Evolutionary conservation across 37 sponge, comb jelly and placozoan species (phyloP).

Genomic region (Amphimedon queenslandica): DNA sequence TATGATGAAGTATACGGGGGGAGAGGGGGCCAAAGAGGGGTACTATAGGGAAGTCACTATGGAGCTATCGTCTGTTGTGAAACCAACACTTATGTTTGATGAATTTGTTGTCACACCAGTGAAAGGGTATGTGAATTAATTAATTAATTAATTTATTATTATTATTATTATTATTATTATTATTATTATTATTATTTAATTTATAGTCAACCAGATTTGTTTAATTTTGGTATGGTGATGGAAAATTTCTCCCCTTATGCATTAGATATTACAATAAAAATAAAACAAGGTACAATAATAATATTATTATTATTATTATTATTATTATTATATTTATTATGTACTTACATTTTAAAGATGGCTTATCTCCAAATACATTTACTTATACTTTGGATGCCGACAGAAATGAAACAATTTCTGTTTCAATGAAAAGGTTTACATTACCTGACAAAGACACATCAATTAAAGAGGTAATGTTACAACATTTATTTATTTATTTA

Average conservation of each 20-base stretch:
- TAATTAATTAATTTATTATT: background rate
- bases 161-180: too few relatives aligned
- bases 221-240: constrained; percentile 5
- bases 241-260: constrained; percentile 14
- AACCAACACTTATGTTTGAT: constrained; percentile 50
- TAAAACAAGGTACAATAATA: constrained; percentile 31
- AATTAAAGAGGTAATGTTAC: background rate
- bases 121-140: constrained; percentile 26
- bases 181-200: background rate
- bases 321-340: background rate
- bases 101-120: constrained; percentile 27
- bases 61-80: constrained; percentile 4
- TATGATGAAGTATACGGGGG: constrained; percentile 49
- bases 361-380: background rate
- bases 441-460: background rate
- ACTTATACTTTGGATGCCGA: constrained; percentile 1
- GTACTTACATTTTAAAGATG: background rate
- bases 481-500: background rate
- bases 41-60: constrained; percentile 38
- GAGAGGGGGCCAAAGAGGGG: constrained; percentile 20
- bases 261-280: constrained; percentile 13
- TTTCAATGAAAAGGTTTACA: constrained; percentile 14
- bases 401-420: background rate
- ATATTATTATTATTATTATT: constrained; percentile 4
- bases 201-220: constrained; percentile 24